Percentiles rank a stretch among this genome's conserved stretches.
These are phyloP conservation scores for Drosophila pectinifera DNA, from an alignment of 1,140 invertebrate genomes.

Conservation along the genomic window DNA sequence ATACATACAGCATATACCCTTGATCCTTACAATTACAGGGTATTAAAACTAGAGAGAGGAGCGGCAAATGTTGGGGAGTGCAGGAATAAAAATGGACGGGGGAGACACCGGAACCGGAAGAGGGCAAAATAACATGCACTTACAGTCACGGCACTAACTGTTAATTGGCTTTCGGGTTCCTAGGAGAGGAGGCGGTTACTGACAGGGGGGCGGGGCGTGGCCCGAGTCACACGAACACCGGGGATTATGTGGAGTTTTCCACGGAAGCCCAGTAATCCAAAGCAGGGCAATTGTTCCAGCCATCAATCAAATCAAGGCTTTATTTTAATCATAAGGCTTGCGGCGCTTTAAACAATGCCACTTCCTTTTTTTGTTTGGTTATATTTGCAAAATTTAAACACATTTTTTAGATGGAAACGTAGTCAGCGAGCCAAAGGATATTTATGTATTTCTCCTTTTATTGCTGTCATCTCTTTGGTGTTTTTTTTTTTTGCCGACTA, in stretches of 20 bases:
- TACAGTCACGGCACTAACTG: constrained; percentile 53
- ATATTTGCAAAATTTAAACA: not conserved
- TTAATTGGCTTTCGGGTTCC: constrained; percentile 58
- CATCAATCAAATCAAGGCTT: constrained; percentile 28
- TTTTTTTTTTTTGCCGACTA: too few relatives aligned
- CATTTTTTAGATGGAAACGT: too few relatives aligned
- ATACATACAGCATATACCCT: not conserved
- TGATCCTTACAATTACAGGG: not conserved
- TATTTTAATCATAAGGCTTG: constrained; percentile 16
- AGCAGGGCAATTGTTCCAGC: constrained; percentile 13
- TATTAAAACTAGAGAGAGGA: not conserved
- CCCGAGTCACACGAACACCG: constrained; percentile 15
- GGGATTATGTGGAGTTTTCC: constrained; percentile 16
- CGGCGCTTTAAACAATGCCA: not conserved
- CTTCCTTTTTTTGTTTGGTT: not conserved
- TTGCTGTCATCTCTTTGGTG: too few relatives aligned
- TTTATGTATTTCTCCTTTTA: not conserved
- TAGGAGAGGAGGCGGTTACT: not conserved
- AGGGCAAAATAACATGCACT: constrained; percentile 40
- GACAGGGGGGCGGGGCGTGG: not conserved
- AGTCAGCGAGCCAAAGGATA: not conserved
- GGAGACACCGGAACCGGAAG: constrained; percentile 29
- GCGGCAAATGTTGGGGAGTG: not conserved
- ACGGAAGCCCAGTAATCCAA: constrained; percentile 15
- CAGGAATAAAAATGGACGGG: not conserved